Evolutionary conservation across 2,797 vertebrate species (phyloP), one percentile per base, ranked within the genome.

Genomic region (Sebastes baramenuke): DNA sequence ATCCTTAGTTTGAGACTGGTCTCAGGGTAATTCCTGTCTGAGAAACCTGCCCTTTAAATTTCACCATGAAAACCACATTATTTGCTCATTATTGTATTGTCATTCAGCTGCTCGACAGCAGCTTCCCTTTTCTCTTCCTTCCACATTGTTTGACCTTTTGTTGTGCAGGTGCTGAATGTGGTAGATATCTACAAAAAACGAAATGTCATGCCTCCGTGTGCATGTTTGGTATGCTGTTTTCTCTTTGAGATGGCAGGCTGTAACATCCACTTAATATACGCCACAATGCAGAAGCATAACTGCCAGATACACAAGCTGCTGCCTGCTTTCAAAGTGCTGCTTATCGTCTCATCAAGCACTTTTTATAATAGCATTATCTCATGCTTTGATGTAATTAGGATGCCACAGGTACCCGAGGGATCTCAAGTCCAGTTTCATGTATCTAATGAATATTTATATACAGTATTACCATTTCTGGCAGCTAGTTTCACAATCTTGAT

Each of bases 371-470:
- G 18, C 60, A 81, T 84, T 86, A 88, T 84, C 80, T 76, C 56
- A 29, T 56, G 24, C 83, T 86, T 82, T 89, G 81, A 78, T 84
- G 79, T 88, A 86, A 88, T 87, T 79, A 81, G 59, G 66, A 81
- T 80, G 81, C 77, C 76, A 76, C 77, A 78, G 77, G 71, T 86
- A 83, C 87, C 80, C 36, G 1, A 27, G 75, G 85, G 80, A 91
- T 70, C 34, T 71, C 18, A 62, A 79, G 79, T 87, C 77, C 84
- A 80, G 79, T 76, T 83, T 67, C 83, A 72, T 85, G 75, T 38
- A 56, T 20, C 13, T 67, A 65, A 82, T 92, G 83, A 90, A 90
- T 91, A 90, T 93, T 87, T 74, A 88, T 88, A 72, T 25, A 58
- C 46, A 52, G 59, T 60, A 79, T 88, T 90, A 79, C 14, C 83